Evolutionary conservation across 2,113 vertebrate species (phyloP), one percentile per base, ranked within the genome.

Genomic region (Myrmophylax atrothorax): DNA sequence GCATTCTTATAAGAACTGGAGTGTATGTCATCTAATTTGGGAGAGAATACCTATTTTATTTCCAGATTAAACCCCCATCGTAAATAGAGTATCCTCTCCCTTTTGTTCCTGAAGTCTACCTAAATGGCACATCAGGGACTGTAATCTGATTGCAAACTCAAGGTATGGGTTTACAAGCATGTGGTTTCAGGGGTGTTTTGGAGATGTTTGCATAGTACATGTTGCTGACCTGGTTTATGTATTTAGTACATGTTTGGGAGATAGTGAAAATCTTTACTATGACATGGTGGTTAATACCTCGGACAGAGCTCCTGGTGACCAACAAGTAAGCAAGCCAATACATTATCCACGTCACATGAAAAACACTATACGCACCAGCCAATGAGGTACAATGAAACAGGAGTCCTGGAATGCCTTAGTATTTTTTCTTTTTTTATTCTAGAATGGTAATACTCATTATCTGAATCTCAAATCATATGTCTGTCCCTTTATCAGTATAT

Each of bases 291-390:
- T 79, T 85, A 47, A 11, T 66, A 62, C 0, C 1, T 86, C 35
- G 81, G 60, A 31, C 15, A 69, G 70, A 85, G 18, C 14, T 96
- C 25, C 68, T 80, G 53, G 52, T 72, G 70, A 40, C 24, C 31
- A 33, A 5, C 13, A 52, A 67, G 26, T 82, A 18, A 52, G n/a
- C 62, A 72, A 78, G 37, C 24, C 42, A 35, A 8, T 18, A 28
- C 3, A 7, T 10, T 40, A 22, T 33, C 17, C 26, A 72, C 2
- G 59, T 91, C 44, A 58, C 0, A 0, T n/a, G 40, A 50, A 75
- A 94, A 73, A 16, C 16, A 29, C 53, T 38, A 14, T 16, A 44
- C 14, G 19, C 14, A 2, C 63, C 24, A 31, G 13, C 1, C 1
- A 40, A 1, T 24, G 24, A 33, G 37, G 9, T 67, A 8, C 26